Percentiles rank a stretch among this genome's conserved stretches.
These are phyloP conservation scores for Drosophila grimshawi DNA, from an alignment of 1,140 invertebrate genomes.

Conservation along the genomic window DNA sequence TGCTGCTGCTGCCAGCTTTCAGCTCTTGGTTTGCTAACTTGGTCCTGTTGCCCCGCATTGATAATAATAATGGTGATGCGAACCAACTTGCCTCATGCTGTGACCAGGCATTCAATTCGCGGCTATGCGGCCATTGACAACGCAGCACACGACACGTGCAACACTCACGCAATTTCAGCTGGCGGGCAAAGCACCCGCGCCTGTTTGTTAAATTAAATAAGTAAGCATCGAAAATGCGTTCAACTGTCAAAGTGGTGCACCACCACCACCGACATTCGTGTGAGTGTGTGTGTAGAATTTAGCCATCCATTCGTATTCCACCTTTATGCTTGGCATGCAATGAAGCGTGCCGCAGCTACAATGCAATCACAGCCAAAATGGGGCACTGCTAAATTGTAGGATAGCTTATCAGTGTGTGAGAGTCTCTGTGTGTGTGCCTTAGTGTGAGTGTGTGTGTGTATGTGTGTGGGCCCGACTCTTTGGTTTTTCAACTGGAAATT, in stretches of 20 bases:
- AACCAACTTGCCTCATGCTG: conserved; percentile 49
- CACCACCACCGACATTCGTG: conserved; percentile 7
- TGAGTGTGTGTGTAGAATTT: conserved; percentile 12
- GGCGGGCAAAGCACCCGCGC: neutral
- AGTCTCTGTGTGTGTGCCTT: neutral
- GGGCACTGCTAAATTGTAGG: conserved; percentile 55
- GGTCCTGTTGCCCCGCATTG: neutral
- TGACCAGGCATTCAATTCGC: conserved; percentile 48
- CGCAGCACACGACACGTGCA: conserved; percentile 48
- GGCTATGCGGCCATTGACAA: conserved; percentile 60
- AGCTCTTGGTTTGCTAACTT: conserved; percentile 22
- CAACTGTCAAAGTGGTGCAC: conserved; percentile 74
- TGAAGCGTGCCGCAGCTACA: conserved; percentile 59
- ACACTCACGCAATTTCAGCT: conserved; percentile 58
- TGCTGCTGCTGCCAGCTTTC: conserved; percentile 34
- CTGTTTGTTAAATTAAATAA: conserved; percentile 50
- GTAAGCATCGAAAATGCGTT: conserved; percentile 74
- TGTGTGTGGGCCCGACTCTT: conserved; percentile 19
- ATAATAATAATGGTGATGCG: neutral
- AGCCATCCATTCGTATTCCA: conserved; percentile 14
- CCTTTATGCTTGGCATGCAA: conserved; percentile 55
- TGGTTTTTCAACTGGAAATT: conserved; percentile 42
- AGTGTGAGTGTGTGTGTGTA: conserved; percentile 9
- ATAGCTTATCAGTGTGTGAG: conserved; percentile 52
- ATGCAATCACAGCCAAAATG: conserved; percentile 51